These are phyloP conservation scores for Onthophagus sagittarius DNA, from an alignment of 2,888 invertebrate species.

Conservation along the genomic window DNA sequence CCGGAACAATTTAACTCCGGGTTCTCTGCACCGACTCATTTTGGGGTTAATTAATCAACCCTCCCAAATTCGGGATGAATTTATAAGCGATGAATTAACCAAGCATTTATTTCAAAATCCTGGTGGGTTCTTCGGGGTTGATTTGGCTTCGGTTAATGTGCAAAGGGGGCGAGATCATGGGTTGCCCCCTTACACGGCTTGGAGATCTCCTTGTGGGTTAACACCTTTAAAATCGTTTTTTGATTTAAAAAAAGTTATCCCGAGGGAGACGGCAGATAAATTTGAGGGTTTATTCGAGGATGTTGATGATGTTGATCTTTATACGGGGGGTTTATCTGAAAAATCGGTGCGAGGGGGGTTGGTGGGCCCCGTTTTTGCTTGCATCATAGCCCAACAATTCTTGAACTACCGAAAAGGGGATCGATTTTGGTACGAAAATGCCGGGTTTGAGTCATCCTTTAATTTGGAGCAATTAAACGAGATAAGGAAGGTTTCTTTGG, in stretches of 20 bases:
- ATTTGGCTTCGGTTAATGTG: constrained; percentile 83
- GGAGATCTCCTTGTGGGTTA: constrained; percentile 77
- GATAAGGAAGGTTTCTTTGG: constrained; percentile 65
- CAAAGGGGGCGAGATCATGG: constrained; percentile 87
- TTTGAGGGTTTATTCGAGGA: constrained; percentile 56
- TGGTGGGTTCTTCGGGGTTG: constrained; percentile 72
- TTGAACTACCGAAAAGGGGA: constrained; percentile 73
- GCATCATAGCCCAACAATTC: constrained; percentile 84
- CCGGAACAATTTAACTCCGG: constrained; percentile 69
- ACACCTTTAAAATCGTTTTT: constrained; percentile 63
- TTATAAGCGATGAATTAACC: constrained; percentile 74
- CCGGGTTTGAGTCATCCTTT: constrained; percentile 68
- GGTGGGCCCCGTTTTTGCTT: constrained; percentile 84
- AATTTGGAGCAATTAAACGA: constrained; percentile 73
- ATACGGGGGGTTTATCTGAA: constrained; percentile 79
- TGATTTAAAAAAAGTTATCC: constrained; percentile 67
- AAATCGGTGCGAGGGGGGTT: constrained; percentile 74
- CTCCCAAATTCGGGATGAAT: constrained; percentile 76
- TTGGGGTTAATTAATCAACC: constrained; percentile 75
- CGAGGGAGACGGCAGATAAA: constrained; percentile 58
- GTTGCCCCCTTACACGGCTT: constrained; percentile 72
- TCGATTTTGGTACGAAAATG: constrained; percentile 82
- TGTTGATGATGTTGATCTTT: constrained; percentile 81
- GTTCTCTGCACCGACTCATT: constrained; percentile 74
- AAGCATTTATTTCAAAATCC: constrained; percentile 78